These are phyloP conservation scores for Pongo pygmaeus DNA, from an alignment of 2,113 vertebrate genomes.

Conservation along the genomic window DNA sequence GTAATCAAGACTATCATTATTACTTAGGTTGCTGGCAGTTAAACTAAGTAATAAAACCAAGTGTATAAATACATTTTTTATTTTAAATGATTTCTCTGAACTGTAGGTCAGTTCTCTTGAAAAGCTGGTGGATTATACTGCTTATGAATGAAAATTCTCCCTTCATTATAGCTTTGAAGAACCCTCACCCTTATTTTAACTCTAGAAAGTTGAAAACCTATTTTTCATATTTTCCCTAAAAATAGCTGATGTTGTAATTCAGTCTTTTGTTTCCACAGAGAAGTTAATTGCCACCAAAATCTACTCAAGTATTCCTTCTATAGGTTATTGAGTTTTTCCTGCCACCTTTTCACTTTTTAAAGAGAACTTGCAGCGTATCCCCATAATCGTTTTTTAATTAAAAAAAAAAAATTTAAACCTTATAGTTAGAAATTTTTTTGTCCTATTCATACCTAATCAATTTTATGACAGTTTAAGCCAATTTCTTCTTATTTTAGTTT, in stretches of 20 bases:
- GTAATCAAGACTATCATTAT: conserved; percentile 21
- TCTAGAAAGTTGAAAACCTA: not conserved
- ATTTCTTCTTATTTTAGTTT: conserved; percentile 22
- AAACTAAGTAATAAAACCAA: conserved; percentile 49
- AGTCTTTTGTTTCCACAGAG: conserved; percentile 21
- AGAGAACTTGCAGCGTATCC: not conserved
- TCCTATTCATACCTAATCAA: not conserved
- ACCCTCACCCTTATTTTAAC: not conserved
- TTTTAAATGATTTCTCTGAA: conserved; percentile 52
- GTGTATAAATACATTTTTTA: conserved; percentile 45
- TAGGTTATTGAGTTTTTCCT: conserved; percentile 11
- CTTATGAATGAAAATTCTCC: conserved; percentile 34
- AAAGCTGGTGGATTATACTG: not conserved
- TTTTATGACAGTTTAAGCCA: not conserved
- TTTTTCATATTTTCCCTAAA: conserved; percentile 42
- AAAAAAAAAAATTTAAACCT: not conserved
- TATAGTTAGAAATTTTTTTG: not conserved
- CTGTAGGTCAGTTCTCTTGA: not conserved
- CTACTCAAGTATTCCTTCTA: not conserved
- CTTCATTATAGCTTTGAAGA: not conserved
- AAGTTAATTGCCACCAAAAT: not conserved
- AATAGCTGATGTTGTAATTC: not conserved
- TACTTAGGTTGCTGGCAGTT: conserved; percentile 47
- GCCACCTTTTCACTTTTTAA: not conserved
- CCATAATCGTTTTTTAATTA: not conserved